Evolutionary conservation across 2,113 vertebrate species (phyloP), one percentile per base, ranked within the genome.

Genomic region (Sula dactylatra): DNA sequence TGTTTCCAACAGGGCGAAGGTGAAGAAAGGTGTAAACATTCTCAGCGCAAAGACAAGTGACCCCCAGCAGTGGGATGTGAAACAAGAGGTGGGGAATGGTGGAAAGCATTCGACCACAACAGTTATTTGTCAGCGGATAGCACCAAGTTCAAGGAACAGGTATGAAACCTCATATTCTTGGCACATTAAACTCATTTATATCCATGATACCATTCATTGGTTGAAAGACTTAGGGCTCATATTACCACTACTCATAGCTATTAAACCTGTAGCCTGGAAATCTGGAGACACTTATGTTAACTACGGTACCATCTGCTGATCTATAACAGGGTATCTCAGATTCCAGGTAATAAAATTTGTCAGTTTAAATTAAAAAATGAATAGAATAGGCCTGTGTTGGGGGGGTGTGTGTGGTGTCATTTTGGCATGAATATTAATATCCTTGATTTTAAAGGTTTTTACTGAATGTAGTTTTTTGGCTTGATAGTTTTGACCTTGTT

Each of bases 11-110:
- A 99, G 98, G 91, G 98, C 98, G 25, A 99, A 98, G 94, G 98
- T 98, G 93, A 98, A 98, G 97, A 98, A 98, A 65, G 98, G 98
- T 1, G 98, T 99, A 61, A 98, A 97, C 78, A 97, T 99, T 29
- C 96, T 99, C 17, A 86, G 91, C 0, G 88, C 97, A 0, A 97
- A 88, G 96, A 89, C 94, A 6, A 98, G 98, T 1, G 97, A 98
- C 82, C 98, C 98, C 1, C 95, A 31, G 47, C 98, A 97, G 80
- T 99, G 98, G 98, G 98, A 97, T 0, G 83, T 98, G 67, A 95
- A 90, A 7, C 98, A 98, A 47, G 98, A 99, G 86, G 79, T 97
- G 76, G 98, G 98, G 6, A 97, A 97, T 0, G 98, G 98, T 17
- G 98, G 98, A 4, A 98, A 98, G 58, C 98, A 98, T 16, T 86